Base-by-base conservation (phyloP, 2,888 invertebrate species). In the Smittia sp. region DNA sequence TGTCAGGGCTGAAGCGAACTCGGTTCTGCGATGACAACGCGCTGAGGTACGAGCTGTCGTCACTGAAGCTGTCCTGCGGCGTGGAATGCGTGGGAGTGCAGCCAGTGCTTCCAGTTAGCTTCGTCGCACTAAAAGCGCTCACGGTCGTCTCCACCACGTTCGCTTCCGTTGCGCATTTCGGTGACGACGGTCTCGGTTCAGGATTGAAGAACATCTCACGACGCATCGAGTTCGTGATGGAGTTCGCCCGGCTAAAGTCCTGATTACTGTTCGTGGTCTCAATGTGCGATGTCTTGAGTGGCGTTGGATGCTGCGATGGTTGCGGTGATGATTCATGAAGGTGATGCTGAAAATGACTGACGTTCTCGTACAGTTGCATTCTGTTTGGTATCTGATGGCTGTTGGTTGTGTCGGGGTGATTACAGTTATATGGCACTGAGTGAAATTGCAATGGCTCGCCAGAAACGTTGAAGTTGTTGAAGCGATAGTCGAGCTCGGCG, bases 11-110 rank as follows among this genome's bases (percentile, higher is more conserved):
- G 82, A 92, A 92, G 74, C 90, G 85, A 74, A 90, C 93, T 13
- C 92, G 84, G 46, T 89, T 88, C 75, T 87, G 87, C n/a, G 89
- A 89, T 25, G 88, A 88, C 75, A 88, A 85, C 18, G 94, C 94
- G 7, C 94, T 94, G 77, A 93, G 89, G 81, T 94, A 95, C 58
- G 93, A 93, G 79, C 94, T 94, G 77, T 95, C 95, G 78, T 93
- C 92, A 0, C 92, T 90, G 75, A 93, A 79, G 76, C 92, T 92
- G 78, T 93, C 94, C 0, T 93, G 93, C 0, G 94, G 93, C 4
- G 94, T 93, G 1, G 91, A 91, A 80, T 92, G 91, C 0, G 92
- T 91, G 18, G 93, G 92, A 0, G 92, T 92, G 0, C 88, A 89
- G 0, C 88, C 88, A 1, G 83, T 83, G 66, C 83, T 84, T 0